Base-by-base conservation (phyloP, 35 echinoderm and acorn worm genomes). In the Anneissia japonica region DNA sequence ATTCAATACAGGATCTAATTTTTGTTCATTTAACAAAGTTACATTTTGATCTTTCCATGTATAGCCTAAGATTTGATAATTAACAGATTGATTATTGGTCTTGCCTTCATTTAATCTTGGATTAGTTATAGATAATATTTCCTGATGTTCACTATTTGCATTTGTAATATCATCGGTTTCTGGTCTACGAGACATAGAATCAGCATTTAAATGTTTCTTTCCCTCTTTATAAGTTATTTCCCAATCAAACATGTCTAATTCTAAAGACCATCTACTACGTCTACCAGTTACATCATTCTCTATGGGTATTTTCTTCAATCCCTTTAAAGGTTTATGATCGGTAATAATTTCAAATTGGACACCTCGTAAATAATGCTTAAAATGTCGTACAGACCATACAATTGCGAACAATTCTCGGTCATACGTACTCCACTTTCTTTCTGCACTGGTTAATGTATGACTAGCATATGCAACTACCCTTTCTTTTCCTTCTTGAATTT, bases 381-480 rank as follows among this genome's bases (percentile, higher is more conserved):
- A 90, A 39, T 90, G 38, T 0, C 88, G 34, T 75, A 84, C 73
- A 28, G 73, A 33, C 85, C 85, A 87, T 3, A 87, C 75, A n/a
- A 87, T 87, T 28, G 77, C 85, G 30, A 31, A 87, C 10, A 87
- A 79, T 51, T 87, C 38, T 28, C 75, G n/a, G 26, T 87, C 85
- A 77, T 76, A 83, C 11, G 73, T 76, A 38, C 79, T 83, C 87
- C 87, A 89, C 28, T 83, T 89, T 34, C 73, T 82, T 31, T 89
- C 79, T 7, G 51, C 0, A 26, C 74, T 83, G 7, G 46, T 75
- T 74, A 89, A 35, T 23, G 80, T 19, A 83, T 84, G 79, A 55
- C 87, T 89, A 23, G 80, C 87, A 89, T 89, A 89, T 31, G 87
- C 72, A 14, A 84, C 75, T n/a, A 89, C 87, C 37, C 34, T 28